Percentiles rank a stretch among this genome's conserved stretches.
Conservation (phyloP, 1,140 invertebrate species). For the Brachionus plicatilis region DNA sequence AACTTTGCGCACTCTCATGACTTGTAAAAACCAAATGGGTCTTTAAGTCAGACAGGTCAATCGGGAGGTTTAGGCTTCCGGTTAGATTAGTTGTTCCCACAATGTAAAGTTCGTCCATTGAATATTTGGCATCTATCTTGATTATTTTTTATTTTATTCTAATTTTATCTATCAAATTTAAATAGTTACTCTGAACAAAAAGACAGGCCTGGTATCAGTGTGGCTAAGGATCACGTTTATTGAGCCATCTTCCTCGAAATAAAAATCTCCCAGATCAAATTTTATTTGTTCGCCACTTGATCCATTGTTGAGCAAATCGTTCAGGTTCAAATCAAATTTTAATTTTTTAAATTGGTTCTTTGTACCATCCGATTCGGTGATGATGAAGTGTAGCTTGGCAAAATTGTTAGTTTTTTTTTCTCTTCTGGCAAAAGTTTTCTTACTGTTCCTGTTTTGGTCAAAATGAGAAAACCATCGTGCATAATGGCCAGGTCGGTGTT, state of each 20-base stretch:
- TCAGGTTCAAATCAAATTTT: neutral
- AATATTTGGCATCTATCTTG: neutral
- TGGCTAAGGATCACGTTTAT: neutral
- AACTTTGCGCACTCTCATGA: neutral
- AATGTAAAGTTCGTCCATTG: neutral
- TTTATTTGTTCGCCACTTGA: neutral
- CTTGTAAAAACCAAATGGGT: neutral
- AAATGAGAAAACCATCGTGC: neutral
- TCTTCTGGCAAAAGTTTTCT: neutral
- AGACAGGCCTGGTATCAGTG: neutral
- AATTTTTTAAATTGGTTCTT: neutral
- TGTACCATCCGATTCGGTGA: neutral
- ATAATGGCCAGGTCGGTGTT: neutral
- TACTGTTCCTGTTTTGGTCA: constrained; percentile 2
- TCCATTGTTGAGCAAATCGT: neutral
- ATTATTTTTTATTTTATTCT: neutral
- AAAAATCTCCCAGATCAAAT: constrained; percentile 27
- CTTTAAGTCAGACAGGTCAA: neutral
- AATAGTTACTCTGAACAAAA: neutral
- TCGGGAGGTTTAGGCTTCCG: neutral
- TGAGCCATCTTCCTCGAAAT: constrained; percentile 1
- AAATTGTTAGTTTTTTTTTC: neutral
- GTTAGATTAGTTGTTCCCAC: neutral
- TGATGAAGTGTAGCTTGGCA: neutral
- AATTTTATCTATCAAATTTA: neutral